Percentiles rank a stretch among this genome's conserved stretches.
Conservation (phyloP, 2,888 invertebrate species). For the Alsophila aescularia region DNA sequence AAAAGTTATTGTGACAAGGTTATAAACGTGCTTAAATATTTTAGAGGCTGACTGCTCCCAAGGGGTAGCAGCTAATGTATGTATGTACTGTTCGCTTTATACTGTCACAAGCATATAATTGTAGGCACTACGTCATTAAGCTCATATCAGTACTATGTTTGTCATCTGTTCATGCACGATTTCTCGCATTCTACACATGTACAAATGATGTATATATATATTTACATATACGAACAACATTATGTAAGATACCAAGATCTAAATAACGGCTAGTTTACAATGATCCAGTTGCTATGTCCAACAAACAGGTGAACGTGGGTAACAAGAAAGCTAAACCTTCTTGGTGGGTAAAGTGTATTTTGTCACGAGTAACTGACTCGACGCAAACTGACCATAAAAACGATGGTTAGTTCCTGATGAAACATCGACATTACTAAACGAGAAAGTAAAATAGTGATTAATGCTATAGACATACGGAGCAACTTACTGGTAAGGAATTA, state of each 20-base stretch:
- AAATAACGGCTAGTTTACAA: slow-evolving; percentile 43
- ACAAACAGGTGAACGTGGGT: not conserved
- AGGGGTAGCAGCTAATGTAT: slow-evolving; percentile 27
- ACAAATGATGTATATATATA: slow-evolving; percentile 72
- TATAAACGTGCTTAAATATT: slow-evolving; percentile 22
- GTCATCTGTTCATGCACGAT: slow-evolving; percentile 76
- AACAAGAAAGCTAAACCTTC: too few species aligned
- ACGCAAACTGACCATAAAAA: slow-evolving; percentile 26
- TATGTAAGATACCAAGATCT: slow-evolving; percentile 47
- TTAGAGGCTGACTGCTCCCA: slow-evolving; percentile 12
- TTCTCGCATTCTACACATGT: slow-evolving; percentile 76
- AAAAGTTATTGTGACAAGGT: slow-evolving; percentile 19
- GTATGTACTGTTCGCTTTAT: slow-evolving; percentile 57
- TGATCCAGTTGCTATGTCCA: slow-evolving; percentile 15
- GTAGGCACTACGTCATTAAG: slow-evolving; percentile 88
- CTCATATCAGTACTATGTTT: slow-evolving; percentile 86
- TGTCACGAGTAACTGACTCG: slow-evolving; percentile 16
- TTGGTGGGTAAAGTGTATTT: too few species aligned
- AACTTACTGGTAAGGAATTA: slow-evolving; percentile 4
- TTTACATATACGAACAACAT: slow-evolving; percentile 61
- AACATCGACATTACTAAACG: slow-evolving; percentile 32
- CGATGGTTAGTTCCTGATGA: slow-evolving; percentile 27
- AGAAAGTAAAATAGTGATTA: slow-evolving; percentile 27
- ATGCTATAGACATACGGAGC: slow-evolving; percentile 8
- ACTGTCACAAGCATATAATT: slow-evolving; percentile 81